Percentiles rank a stretch among this genome's conserved stretches.
Conservation (phyloP, 2,113 vertebrate genomes). For the Sylvilagus bachmani region DNA sequence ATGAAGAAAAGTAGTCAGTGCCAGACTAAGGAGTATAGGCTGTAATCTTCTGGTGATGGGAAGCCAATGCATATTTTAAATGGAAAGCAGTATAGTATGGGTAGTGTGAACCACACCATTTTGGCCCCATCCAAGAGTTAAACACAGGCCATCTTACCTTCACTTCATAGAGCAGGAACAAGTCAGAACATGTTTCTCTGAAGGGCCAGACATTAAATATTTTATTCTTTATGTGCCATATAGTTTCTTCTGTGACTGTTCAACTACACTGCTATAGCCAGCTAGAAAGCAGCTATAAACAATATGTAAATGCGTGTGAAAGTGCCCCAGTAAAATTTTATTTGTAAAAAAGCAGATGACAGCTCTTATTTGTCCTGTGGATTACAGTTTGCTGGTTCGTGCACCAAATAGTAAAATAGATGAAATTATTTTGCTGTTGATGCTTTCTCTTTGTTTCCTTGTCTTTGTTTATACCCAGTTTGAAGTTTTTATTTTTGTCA, state of each 20-base stretch:
- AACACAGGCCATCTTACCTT: neutral
- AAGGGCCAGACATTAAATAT: neutral
- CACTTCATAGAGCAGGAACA: neutral
- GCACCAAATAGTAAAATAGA: neutral
- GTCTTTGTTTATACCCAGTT: neutral
- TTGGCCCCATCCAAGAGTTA: neutral
- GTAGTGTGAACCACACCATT: neutral
- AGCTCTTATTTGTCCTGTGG: neutral
- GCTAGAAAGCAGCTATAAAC: neutral
- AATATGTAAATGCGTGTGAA: neutral
- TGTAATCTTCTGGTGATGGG: neutral
- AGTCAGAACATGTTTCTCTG: neutral
- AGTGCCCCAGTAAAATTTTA: constrained; percentile 30
- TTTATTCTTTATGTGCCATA: neutral
- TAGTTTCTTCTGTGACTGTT: neutral
- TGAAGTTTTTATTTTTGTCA: constrained; percentile 11
- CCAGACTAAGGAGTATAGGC: neutral
- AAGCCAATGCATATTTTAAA: neutral
- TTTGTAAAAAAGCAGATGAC: neutral
- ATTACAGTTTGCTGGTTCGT: neutral
- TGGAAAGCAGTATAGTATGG: neutral
- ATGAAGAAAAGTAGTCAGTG: neutral
- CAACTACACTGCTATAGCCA: neutral
- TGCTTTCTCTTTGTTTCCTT: constrained; percentile 5
- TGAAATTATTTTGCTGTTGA: neutral